Conservation (phyloP, 2,888 invertebrate species). For the Archips crataeganus region DNA sequence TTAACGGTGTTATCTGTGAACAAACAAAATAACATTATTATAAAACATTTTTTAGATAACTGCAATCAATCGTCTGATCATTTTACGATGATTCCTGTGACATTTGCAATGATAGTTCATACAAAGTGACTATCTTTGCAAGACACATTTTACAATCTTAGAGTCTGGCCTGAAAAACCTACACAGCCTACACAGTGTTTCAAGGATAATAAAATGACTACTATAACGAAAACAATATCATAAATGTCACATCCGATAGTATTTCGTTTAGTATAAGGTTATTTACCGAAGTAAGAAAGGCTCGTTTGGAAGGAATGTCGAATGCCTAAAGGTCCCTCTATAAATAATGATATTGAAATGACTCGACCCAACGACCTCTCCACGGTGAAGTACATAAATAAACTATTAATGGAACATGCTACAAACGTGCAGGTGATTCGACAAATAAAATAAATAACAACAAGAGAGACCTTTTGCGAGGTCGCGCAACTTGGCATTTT, state of each 20-base stretch:
- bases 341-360: constrained; percentile 55
- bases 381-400: constrained; percentile 48
- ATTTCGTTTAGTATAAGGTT: neutral
- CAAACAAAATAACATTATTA: constrained; percentile 55
- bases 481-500: neutral
- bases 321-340: constrained; percentile 31
- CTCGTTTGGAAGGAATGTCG: neutral
- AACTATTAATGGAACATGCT: constrained; percentile 48
- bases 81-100: no score
- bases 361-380: constrained; percentile 46
- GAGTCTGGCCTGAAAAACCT: no score
- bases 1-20: constrained; percentile 93
- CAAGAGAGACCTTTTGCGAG: neutral
- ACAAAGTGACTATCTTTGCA: no score
- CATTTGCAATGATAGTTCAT: no score
- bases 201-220: no score
- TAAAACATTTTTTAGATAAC: no score
- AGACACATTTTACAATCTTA: no score
- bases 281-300: neutral
- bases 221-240: neutral
- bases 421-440: constrained; percentile 4
- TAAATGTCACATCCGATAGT: neutral
- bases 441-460: constrained; percentile 23
- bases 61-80: no score
- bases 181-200: no score